Percentiles rank a stretch among this genome's conserved stretches.
Evolutionary conservation across 1,140 invertebrate genomes (phyloP).

Genomic region (Eubasilissa regina): DNA sequence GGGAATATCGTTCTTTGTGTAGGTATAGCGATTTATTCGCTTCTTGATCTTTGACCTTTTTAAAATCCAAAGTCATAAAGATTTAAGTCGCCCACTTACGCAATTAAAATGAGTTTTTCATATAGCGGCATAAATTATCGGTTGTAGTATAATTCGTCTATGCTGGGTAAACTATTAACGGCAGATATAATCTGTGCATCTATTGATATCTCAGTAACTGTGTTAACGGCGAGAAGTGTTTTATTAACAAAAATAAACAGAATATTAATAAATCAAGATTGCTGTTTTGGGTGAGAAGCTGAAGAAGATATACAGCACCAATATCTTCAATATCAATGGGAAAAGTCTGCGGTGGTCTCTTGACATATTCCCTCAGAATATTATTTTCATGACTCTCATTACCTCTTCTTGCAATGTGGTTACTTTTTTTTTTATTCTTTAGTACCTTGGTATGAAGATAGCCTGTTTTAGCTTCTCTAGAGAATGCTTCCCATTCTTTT

Average conservation of each 20-base stretch:
- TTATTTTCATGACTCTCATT: no score
- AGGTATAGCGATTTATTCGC: constrained; percentile 34
- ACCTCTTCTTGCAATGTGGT: no score
- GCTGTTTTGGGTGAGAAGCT: no score
- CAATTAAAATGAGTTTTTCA: constrained; percentile 20
- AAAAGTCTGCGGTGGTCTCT: no score
- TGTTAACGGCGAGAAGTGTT: neutral
- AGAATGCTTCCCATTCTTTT: no score
- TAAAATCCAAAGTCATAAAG: constrained; percentile 1
- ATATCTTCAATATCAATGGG: no score
- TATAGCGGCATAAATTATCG: neutral
- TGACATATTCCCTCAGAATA: no score
- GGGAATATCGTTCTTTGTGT: constrained; percentile 25
- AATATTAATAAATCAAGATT: no score
- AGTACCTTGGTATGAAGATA: no score
- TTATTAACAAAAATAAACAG: neutral
- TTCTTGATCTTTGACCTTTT: constrained; percentile 32
- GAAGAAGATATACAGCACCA: no score
- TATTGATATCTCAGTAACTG: neutral
- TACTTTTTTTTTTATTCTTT: no score
- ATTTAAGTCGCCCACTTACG: constrained; percentile 38
- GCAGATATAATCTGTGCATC: neutral
- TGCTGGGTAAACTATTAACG: constrained; percentile 8
- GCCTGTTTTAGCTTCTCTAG: no score
- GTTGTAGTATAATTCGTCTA: neutral